These are phyloP conservation scores for Synanthedon formicaeformis DNA, from an alignment of 2,888 invertebrate species.

Conservation along the genomic window DNA sequence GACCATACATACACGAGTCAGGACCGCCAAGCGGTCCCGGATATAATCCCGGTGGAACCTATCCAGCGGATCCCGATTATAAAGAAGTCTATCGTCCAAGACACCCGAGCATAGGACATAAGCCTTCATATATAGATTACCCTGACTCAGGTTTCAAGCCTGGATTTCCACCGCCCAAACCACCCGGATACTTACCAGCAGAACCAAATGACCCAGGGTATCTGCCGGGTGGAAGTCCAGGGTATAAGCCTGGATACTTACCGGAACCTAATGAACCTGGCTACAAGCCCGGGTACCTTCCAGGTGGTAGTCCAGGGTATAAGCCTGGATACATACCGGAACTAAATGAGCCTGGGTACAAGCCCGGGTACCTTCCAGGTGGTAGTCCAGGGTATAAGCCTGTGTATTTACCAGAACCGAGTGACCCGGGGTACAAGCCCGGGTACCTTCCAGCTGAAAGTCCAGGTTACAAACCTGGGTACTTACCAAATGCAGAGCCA, in stretches of 20 bases:
- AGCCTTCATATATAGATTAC: conserved; percentile 10
- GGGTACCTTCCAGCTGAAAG: conserved; percentile 15
- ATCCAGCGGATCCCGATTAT: background rate
- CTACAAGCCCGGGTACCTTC: conserved; percentile 9
- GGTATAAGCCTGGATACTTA: conserved; percentile 3
- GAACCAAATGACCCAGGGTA: conserved; percentile 11
- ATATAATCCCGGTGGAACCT: conserved; percentile 7
- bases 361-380: conserved; percentile 8
- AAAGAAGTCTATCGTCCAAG: background rate
- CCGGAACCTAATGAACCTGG: conserved; percentile 11
- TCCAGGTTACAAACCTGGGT: conserved; percentile 4
- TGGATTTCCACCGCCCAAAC: conserved; percentile 15
- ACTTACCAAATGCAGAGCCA: background rate
- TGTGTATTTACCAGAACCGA: conserved; percentile 6
- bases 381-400: conserved; percentile 11
- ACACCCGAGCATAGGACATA: conserved; percentile 1
- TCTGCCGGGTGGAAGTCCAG: conserved; percentile 7
- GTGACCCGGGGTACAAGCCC: conserved; percentile 12
- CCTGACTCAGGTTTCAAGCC: conserved; percentile 14
- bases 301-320: conserved; percentile 7
- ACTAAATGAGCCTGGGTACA: conserved; percentile 13
- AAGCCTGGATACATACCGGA: conserved; percentile 5
- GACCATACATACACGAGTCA: conserved; percentile 24
- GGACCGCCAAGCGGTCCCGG: conserved; percentile 26
- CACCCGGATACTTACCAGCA: conserved; percentile 13